These are phyloP conservation scores for Pogonocichla stellata DNA, from an alignment of 2,113 vertebrate genomes.

Conservation along the genomic window DNA sequence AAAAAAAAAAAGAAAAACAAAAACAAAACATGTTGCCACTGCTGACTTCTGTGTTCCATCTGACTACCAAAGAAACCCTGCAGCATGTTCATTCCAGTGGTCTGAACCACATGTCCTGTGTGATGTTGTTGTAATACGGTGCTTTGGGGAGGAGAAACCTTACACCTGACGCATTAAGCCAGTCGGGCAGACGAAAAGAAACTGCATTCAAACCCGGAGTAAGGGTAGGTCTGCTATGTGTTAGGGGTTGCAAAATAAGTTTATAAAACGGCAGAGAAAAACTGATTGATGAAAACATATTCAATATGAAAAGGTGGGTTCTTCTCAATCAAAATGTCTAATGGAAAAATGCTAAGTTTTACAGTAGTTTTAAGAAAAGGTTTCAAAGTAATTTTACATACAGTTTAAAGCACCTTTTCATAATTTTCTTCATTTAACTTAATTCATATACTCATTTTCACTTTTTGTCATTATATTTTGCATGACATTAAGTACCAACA, in stretches of 20 bases:
- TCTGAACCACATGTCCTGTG: conserved; percentile 52
- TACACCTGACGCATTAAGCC: background rate
- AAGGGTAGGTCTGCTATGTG: accelerated
- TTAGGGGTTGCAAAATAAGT: background rate
- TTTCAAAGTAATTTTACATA: background rate
- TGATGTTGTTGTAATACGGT: background rate
- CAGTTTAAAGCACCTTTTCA: background rate
- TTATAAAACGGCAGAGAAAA: background rate
- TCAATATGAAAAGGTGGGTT: background rate
- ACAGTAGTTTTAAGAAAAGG: background rate
- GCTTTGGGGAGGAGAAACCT: background rate
- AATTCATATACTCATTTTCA: background rate
- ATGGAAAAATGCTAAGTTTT: background rate
- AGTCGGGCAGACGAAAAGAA: background rate
- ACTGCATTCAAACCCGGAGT: background rate
- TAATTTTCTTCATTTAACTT: background rate
- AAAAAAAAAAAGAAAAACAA: background rate
- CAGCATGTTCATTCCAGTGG: conserved; percentile 15
- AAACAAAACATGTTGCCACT: background rate
- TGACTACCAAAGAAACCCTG: background rate
- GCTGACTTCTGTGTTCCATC: conserved; percentile 40
- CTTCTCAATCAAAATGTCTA: background rate
- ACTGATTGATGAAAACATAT: background rate
- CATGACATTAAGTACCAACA: background rate
- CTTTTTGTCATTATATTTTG: background rate